Evolutionary conservation across 2,888 invertebrate genomes (phyloP), one percentile per base, ranked within the genome.

Genomic region (Ommatoiulus sabulosus): DNA sequence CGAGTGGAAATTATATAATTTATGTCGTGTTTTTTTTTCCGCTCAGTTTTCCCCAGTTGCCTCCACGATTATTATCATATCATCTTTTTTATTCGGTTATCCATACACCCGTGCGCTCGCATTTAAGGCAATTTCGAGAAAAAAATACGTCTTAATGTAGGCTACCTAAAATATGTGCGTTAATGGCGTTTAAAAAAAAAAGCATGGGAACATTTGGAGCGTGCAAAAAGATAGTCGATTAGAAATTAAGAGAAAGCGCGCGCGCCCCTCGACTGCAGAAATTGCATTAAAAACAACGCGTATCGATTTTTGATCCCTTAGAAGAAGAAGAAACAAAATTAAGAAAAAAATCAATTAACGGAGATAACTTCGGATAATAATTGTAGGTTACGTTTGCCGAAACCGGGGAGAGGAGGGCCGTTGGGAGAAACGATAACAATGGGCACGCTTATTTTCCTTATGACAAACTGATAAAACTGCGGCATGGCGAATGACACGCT

Each of bases 151-250:
- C 4, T 35, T 63, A 63, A 63, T 63, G 63, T 63, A 63, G 63
- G 20, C 20, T 8, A 15, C 63, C 63, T 63, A 5, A 63, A 63
- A 63, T 63, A 63, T 63, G 63, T 63, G 63, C 20, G 63, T 6
- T 63, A 63, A 63, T 63, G 63, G 63, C 63, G 20, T 63, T 63
- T 63, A 63, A 63, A 20, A 20, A 63, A 63, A 20, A 20, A 63
- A 63, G 63, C 63, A n/a, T 20, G 6, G n/a, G 4, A 63, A 15
- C 20, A n/a, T 63, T 4, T 63, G 20, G 63, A 63, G 63, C 63
- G 63, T 63, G 63, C 63, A 63, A 63, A 63, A 63, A 63, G 63
- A 63, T 63, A 63, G 63, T 63, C 63, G 63, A 63, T 63, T 63
- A 63, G 63, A 20, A 63, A 63, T 52, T 52, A 52, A 52, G 52